These are phyloP conservation scores for Drosophila takahashii DNA, from an alignment of 1,140 invertebrate genomes.

Conservation along the genomic window DNA sequence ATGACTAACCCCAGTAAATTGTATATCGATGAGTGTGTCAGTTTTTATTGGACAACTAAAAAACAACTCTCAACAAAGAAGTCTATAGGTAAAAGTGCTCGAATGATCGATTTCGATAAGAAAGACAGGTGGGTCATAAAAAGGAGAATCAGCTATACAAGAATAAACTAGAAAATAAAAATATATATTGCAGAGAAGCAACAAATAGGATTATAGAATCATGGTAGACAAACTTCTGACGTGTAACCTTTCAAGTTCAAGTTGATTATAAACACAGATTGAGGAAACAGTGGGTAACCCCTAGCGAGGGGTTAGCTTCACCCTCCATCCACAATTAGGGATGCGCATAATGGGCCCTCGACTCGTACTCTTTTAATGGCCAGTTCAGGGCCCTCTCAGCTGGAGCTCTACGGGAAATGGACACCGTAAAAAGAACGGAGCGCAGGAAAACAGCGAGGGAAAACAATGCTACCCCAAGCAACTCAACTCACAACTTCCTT, in stretches of 20 bases:
- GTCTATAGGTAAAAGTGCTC: slow-evolving; percentile 11
- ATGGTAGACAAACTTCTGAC: not conserved
- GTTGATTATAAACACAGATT: slow-evolving; percentile 37
- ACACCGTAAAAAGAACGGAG: slow-evolving; percentile 41
- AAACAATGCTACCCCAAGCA: slow-evolving; percentile 50
- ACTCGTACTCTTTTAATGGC: slow-evolving; percentile 50
- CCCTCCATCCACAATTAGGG: slow-evolving; percentile 34
- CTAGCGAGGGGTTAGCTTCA: slow-evolving; percentile 12
- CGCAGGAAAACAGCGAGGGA: slow-evolving; percentile 32
- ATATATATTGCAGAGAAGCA: not conserved
- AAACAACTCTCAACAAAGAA: slow-evolving; percentile 17
- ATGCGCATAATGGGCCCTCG: slow-evolving; percentile 45
- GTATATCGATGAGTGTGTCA: slow-evolving; percentile 17
- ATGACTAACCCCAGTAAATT: slow-evolving; percentile 26
- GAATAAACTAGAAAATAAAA: not conserved
- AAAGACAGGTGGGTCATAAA: slow-evolving; percentile 14
- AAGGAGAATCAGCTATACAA: slow-evolving; percentile 10
- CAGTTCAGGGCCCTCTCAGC: slow-evolving; percentile 29
- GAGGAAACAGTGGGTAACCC: slow-evolving; percentile 22
- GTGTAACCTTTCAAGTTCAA: slow-evolving; percentile 42
- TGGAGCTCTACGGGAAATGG: slow-evolving; percentile 47
- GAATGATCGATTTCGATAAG: slow-evolving; percentile 38
- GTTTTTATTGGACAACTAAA: slow-evolving; percentile 25
- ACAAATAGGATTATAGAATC: slow-evolving; percentile 3
- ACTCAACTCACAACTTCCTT: slow-evolving; percentile 73